phyloP scores from a whole-genome alignment of 2,888 invertebrate genomes.

The Xanthorhoe spadicearia region DNA sequence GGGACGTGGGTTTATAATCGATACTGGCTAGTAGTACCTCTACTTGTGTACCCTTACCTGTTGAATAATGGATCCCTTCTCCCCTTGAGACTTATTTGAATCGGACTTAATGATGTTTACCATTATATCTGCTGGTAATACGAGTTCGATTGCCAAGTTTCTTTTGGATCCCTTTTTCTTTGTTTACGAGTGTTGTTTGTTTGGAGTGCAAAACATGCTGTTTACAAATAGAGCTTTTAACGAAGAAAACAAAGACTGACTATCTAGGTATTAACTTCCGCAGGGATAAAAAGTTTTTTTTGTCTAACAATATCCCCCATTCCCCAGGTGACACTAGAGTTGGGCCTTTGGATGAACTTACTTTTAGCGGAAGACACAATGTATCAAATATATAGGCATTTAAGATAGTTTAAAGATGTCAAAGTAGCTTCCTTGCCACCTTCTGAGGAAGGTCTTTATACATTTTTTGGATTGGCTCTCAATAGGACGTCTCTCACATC shows the following conservation, averaged over 20 bases:
- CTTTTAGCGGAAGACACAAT: too few species aligned
- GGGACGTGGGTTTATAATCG: not conserved
- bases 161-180: slow-evolving; percentile 32
- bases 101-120: slow-evolving; percentile 60
- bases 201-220: slow-evolving; percentile 13
- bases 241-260: not conserved
- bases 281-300: too few species aligned
- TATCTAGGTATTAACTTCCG: not conserved
- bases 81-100: slow-evolving; percentile 55
- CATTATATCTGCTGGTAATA: slow-evolving; percentile 40
- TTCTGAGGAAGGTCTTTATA: not conserved
- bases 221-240: slow-evolving; percentile 10
- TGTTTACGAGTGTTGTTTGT: slow-evolving; percentile 33
- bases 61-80: slow-evolving; percentile 65
- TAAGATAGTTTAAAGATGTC: not conserved
- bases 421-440: not conserved
- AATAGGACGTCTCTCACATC: too few species aligned
- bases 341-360: too few species aligned
- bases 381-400: not conserved
- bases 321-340: too few species aligned
- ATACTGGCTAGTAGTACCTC: not conserved
- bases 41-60: slow-evolving; percentile 56
- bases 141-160: slow-evolving; percentile 44
- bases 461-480: too few species aligned
- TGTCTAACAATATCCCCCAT: too few species aligned